These are phyloP conservation scores for Enteromius fasciolatus DNA, from an alignment of 2,797 vertebrate genomes.

Conservation along the genomic window DNA sequence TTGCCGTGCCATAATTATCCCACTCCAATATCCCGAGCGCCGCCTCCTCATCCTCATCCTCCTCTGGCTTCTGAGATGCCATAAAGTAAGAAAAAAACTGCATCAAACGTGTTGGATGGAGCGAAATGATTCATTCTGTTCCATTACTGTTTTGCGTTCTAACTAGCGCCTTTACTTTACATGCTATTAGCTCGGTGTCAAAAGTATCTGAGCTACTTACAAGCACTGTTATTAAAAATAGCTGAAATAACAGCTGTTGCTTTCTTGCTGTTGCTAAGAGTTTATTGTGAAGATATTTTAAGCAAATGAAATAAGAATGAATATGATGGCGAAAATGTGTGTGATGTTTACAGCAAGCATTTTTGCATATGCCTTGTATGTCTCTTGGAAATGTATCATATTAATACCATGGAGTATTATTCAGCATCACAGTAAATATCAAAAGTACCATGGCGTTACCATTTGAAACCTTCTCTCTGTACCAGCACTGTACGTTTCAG, in stretches of 20 bases:
- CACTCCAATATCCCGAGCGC: conserved; percentile 63
- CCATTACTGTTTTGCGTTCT: conserved; percentile 18
- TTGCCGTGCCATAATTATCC: conserved; percentile 61
- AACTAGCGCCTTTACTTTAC: conserved; percentile 9
- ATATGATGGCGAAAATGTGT: neutral
- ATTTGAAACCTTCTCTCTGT: neutral
- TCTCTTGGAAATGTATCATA: neutral
- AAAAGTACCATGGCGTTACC: neutral
- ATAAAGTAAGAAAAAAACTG: conserved; percentile 63
- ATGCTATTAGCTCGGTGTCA: conserved; percentile 6
- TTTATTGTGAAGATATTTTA: neutral
- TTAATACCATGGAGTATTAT: neutral
- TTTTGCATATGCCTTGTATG: neutral
- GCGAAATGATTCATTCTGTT: conserved; percentile 74
- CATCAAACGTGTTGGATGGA: conserved; percentile 64
- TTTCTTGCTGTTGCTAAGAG: neutral
- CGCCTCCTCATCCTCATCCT: conserved; percentile 52
- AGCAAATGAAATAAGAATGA: neutral
- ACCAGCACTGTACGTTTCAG: neutral
- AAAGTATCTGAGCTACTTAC: conserved; percentile 12
- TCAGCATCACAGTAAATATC: too few relatives aligned
- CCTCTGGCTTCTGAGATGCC: conserved; percentile 61
- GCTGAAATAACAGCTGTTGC: neutral
- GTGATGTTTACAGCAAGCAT: neutral
- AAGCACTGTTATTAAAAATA: conserved; percentile 12